Conservation (phyloP, 1,140 invertebrate species). For the Pseudobourletiella spinata region DNA sequence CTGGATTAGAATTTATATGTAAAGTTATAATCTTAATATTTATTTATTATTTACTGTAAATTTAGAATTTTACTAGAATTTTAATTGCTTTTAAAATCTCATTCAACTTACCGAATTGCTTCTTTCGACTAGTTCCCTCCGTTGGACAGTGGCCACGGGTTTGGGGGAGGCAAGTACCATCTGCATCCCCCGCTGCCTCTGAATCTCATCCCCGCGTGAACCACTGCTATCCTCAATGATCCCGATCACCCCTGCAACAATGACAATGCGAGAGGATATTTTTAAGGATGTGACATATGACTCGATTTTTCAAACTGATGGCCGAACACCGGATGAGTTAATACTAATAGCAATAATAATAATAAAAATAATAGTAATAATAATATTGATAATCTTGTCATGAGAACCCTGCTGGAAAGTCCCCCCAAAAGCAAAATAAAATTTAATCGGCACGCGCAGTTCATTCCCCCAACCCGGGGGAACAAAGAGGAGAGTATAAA, state of each 20-base stretch:
- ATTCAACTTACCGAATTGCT: slow-evolving; percentile 17
- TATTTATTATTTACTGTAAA: too few relatives aligned
- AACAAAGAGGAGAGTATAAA: not conserved
- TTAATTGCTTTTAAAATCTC: not conserved
- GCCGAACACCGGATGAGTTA: too few relatives aligned
- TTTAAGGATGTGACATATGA: too few relatives aligned
- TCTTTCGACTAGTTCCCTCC: slow-evolving; percentile 24
- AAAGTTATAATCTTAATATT: too few relatives aligned
- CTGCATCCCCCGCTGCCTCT: slow-evolving; percentile 17
- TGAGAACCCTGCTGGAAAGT: not conserved
- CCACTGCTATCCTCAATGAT: not conserved
- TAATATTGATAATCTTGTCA: not conserved
- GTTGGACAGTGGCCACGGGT: slow-evolving; percentile 19
- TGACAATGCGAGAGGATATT: not conserved
- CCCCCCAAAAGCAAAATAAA: not conserved
- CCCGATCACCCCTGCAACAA: not conserved
- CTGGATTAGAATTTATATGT: not conserved
- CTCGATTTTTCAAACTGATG: too few relatives aligned
- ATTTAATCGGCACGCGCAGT: too few relatives aligned
- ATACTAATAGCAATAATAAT: not conserved
- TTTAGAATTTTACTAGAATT: not conserved
- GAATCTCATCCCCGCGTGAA: slow-evolving; percentile 1
- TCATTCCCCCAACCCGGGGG: too few relatives aligned
- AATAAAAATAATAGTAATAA: not conserved
- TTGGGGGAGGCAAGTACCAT: slow-evolving; percentile 24